Evolutionary conservation across 2,888 invertebrate species (phyloP).

Genomic region (Malthinus seriepunctatus): DNA sequence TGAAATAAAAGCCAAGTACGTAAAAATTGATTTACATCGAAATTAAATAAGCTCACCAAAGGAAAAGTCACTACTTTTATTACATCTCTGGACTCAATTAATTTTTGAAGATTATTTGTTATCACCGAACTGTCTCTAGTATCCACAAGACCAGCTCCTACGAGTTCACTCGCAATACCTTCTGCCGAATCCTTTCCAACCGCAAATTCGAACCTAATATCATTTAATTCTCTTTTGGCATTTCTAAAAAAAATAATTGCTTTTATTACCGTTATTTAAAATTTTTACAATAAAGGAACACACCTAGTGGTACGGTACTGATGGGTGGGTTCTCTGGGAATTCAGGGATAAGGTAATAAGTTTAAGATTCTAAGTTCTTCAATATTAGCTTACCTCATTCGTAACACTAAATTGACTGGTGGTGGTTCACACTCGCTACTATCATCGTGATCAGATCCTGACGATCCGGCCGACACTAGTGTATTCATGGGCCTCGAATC

Average conservation of each 20-base stretch:
- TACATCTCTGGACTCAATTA: slow-evolving; percentile 74
- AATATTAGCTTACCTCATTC: slow-evolving; percentile 71
- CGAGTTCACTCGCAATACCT: slow-evolving; percentile 91
- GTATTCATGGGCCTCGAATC: slow-evolving; percentile 57
- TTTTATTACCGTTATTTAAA: neutral
- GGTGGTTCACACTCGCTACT: slow-evolving; percentile 49
- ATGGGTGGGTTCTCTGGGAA: slow-evolving; percentile 38
- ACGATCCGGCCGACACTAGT: slow-evolving; percentile 51
- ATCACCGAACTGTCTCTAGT: slow-evolving; percentile 90
- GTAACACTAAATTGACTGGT: slow-evolving; percentile 81
- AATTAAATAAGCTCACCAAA: no score
- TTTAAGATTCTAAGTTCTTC: neutral
- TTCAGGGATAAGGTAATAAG: neutral
- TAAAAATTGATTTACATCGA: no score
- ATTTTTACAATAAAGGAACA: slow-evolving; percentile 11
- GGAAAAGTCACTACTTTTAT: slow-evolving; percentile 85
- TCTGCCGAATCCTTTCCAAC: slow-evolving; percentile 87
- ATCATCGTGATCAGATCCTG: slow-evolving; percentile 56
- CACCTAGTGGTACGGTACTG: slow-evolving; percentile 41
- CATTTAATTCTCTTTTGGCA: slow-evolving; percentile 87
- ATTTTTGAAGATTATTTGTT: slow-evolving; percentile 87
- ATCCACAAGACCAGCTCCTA: slow-evolving; percentile 93
- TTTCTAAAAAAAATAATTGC: slow-evolving; percentile 65
- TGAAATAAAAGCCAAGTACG: slow-evolving; percentile 40
- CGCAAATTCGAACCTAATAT: slow-evolving; percentile 96